phyloP scores from a whole-genome alignment of 2,113 vertebrate species.

The Tamias sibiricus region DNA sequence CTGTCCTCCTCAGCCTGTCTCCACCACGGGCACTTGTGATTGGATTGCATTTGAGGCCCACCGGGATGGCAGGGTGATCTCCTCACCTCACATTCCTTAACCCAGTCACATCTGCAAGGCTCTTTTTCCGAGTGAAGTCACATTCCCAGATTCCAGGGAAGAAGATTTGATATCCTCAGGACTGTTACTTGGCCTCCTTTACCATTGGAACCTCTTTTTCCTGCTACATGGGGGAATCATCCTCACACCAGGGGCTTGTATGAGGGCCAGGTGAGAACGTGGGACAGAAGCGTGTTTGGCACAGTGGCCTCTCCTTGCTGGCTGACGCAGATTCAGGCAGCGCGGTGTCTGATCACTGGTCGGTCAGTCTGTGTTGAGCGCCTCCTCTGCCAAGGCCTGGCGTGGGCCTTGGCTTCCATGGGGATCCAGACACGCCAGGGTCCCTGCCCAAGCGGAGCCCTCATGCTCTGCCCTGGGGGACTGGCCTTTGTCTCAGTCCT shows the following conservation, averaged over 20 bases:
- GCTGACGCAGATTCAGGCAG: rapidly evolving
- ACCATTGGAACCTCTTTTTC: neutral
- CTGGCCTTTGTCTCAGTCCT: neutral
- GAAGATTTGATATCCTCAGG: neutral
- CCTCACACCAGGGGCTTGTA: no score
- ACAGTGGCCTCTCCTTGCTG: rapidly evolving
- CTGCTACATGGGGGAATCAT: neutral
- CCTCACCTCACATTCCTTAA: neutral
- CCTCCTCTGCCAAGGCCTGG: neutral
- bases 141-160: neutral
- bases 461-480: rapidly evolving
- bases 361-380: rapidly evolving
- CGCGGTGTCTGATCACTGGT: rapidly evolving
- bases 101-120: neutral
- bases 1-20: rapidly evolving
- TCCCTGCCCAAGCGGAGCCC: neutral
- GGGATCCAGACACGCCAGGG: neutral
- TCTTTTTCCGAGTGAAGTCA: neutral
- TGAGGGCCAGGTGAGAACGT: rapidly evolving
- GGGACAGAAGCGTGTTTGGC: rapidly evolving
- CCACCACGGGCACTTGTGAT: neutral
- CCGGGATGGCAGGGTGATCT: rapidly evolving
- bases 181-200: rapidly evolving
- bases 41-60: neutral
- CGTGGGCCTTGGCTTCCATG: rapidly evolving